Evolutionary conservation across 2,888 invertebrate genomes (phyloP).

Genomic region (Diploptera punctata): DNA sequence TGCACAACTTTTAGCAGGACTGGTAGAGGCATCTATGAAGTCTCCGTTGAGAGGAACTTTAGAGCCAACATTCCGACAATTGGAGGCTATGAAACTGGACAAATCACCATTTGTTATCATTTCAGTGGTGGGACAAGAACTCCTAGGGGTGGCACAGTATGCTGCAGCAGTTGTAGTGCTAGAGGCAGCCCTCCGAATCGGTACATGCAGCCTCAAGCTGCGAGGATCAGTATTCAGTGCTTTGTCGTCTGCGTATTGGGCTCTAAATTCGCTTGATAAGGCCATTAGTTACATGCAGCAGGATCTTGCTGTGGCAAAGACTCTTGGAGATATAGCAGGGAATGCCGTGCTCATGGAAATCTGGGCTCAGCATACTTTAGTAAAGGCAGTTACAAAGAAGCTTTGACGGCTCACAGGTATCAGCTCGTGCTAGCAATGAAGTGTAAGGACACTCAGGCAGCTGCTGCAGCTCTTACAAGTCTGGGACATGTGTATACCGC

Average conservation of each 20-base stretch:
- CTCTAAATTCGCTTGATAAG: slow-evolving; percentile 91
- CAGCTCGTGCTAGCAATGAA: slow-evolving; percentile 96
- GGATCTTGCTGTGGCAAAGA: slow-evolving; percentile 93
- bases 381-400: slow-evolving; percentile 94
- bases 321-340: slow-evolving; percentile 93
- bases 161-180: slow-evolving; percentile 91
- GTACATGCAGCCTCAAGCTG: slow-evolving; percentile 92
- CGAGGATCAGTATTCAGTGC: slow-evolving; percentile 96
- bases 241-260: slow-evolving; percentile 96
- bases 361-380: slow-evolving; percentile 95
- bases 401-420: slow-evolving; percentile 91
- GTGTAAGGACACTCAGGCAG: slow-evolving; percentile 94
- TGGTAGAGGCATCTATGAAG: slow-evolving; percentile 93
- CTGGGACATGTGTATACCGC: slow-evolving; percentile 97
- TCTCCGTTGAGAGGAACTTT: slow-evolving; percentile 85
- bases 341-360: slow-evolving; percentile 95
- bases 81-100: slow-evolving; percentile 92
- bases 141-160: slow-evolving; percentile 88
- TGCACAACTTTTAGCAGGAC: slow-evolving; percentile 83
- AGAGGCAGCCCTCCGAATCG: slow-evolving; percentile 92
- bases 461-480: slow-evolving; percentile 91
- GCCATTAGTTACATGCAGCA: slow-evolving; percentile 98
- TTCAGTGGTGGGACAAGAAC: slow-evolving; percentile 94
- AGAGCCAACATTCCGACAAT: slow-evolving; percentile 90
- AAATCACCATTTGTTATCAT: slow-evolving; percentile 97